Percentiles rank a stretch among this genome's conserved stretches.
phyloP scores from a whole-genome alignment of 2,888 invertebrate genomes.

The Scelioninae gen. 2 region DNA sequence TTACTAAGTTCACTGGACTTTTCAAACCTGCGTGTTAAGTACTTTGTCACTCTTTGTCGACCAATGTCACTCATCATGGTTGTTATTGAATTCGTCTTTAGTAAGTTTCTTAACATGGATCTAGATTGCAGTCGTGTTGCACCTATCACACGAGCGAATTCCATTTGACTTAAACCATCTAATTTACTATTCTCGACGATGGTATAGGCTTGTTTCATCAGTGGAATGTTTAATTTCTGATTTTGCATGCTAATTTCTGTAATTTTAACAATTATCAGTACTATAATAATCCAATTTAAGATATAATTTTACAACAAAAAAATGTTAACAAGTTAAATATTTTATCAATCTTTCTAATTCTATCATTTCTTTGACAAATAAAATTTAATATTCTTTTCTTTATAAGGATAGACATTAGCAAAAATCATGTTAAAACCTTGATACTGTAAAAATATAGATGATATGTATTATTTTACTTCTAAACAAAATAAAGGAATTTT shows the following conservation, averaged over 20 bases:
- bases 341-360: too few species aligned
- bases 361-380: too few species aligned
- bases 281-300: background rate
- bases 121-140: constrained; percentile 76
- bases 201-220: constrained; percentile 76
- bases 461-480: too few species aligned
- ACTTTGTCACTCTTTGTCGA: constrained; percentile 77
- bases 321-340: too few species aligned
- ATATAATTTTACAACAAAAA: too few species aligned
- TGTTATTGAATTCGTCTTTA: constrained; percentile 74
- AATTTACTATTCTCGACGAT: constrained; percentile 76
- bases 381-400: too few species aligned
- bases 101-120: constrained; percentile 75
- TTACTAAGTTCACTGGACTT: constrained; percentile 68
- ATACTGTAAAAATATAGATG: too few species aligned
- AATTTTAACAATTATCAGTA: constrained; percentile 15
- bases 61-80: constrained; percentile 78
- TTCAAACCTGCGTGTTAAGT: constrained; percentile 72
- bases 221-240: constrained; percentile 69
- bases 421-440: too few species aligned
- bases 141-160: constrained; percentile 74
- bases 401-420: too few species aligned
- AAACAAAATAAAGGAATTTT: too few species aligned
- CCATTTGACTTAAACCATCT: constrained; percentile 77
- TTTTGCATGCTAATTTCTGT: constrained; percentile 66